phyloP scores from a whole-genome alignment of 2,888 invertebrate genomes.

The Herminia tarsipennalis region DNA sequence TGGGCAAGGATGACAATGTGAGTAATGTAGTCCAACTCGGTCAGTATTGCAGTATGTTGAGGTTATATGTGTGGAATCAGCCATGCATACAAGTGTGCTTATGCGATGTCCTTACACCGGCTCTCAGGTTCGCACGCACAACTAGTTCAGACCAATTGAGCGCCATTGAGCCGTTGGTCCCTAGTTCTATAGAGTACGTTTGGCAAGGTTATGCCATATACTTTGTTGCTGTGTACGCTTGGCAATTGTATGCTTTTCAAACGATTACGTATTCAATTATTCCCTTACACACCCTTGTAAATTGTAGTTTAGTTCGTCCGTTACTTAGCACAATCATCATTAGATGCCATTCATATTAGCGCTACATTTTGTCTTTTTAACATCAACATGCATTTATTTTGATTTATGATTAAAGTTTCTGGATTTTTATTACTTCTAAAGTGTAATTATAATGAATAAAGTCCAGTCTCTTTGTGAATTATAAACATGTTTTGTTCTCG shows the following conservation, averaged over 20 bases:
- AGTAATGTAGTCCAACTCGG: conserved; percentile 2
- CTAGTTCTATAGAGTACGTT: conserved; percentile 66
- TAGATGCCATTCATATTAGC: conserved; percentile 25
- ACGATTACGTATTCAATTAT: conserved; percentile 32
- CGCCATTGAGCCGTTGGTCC: conserved; percentile 76
- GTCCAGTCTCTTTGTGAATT: conserved; percentile 36
- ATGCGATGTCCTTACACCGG: conserved; percentile 62
- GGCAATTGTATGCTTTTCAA: conserved; percentile 41
- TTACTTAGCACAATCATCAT: conserved; percentile 30
- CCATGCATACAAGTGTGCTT: conserved; percentile 45
- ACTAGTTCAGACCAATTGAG: conserved; percentile 81
- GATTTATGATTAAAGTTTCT: conserved; percentile 27
- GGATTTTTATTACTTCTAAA: conserved; percentile 22
- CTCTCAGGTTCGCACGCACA: conserved; percentile 75
- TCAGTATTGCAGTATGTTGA: conserved; percentile 8
- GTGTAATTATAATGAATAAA: conserved; percentile 6
- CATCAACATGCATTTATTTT: conserved; percentile 29
- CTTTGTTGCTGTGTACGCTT: conserved; percentile 41
- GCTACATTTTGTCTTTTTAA: conserved; percentile 24
- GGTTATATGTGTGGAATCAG: conserved; percentile 38
- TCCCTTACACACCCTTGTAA: conserved; percentile 29
- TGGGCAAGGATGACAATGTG: conserved; percentile 14
- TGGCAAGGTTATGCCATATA: conserved; percentile 72
- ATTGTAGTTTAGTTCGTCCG: conserved; percentile 28
- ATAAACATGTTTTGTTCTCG: conserved; percentile 43